Evolutionary conservation across 2,888 invertebrate species (phyloP), one percentile per base, ranked within the genome.

Genomic region (Carterocephalus palaemon): DNA sequence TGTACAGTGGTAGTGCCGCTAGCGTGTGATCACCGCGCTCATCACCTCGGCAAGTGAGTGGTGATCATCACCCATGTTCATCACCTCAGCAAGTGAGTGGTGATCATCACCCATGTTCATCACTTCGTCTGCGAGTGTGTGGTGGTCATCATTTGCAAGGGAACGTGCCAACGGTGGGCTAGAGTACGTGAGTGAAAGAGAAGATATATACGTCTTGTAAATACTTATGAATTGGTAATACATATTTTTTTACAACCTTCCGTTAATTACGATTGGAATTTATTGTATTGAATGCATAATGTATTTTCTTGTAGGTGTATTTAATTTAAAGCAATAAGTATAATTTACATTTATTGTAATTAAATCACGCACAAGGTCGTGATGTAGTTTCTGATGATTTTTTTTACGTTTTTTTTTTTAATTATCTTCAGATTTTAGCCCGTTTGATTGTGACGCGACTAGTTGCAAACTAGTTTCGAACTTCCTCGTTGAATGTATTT

Each of bases 1-100:
- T 51, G 49, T 47, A 52, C 52, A 46, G 49, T 51, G 48, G 48
- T 47, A 53, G 54, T 53, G 49, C 43, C 39, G 46, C 47, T 52
- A 53, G 52, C 45, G 51, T 41, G 46, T 39, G 49, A 5, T 19
- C 13, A 22, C 8, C 20, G 1, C 12, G 6, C 13, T 29, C 39
- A 24, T 24, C 32, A 8, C n/a, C n/a, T n/a, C n/a, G n/a, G n/a
- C 33, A 28, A 16, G n/a, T 34, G 41, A 13, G n/a, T n/a, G n/a
- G 46, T 39, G 49, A 5, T 19, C 13, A 22, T n/a, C 20, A 1
- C 12, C n/a, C n/a, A n/a, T n/a, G 6, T 20, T 29, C 39, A 24
- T 24, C 32, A 8, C n/a, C n/a, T n/a, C n/a, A n/a, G n/a, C 33
- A 28, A 16, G n/a, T 34, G 41, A 13, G n/a, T n/a, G n/a, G 46